Percentiles rank a stretch among this genome's conserved stretches.
Conservation (phyloP, 2,797 vertebrate genomes). For the Oreonectes daqikongensis region DNA sequence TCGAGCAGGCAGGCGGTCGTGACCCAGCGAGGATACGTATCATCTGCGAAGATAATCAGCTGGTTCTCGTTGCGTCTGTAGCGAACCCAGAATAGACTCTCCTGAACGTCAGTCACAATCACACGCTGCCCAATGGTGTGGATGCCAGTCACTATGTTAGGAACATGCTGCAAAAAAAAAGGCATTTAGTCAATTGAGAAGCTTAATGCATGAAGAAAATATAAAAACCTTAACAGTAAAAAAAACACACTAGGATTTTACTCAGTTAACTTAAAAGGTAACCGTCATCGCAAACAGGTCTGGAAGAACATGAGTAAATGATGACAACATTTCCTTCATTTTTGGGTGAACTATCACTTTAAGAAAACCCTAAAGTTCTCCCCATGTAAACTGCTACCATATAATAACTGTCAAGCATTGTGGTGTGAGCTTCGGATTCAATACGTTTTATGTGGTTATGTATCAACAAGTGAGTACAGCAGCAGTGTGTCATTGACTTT, state of each 20-base stretch:
- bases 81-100: constrained; percentile 98
- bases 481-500: not conserved
- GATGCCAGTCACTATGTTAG: constrained; percentile 94
- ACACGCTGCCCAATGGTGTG: constrained; percentile 94
- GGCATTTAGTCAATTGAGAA: not conserved
- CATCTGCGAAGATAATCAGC: constrained; percentile 97
- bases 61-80: constrained; percentile 98
- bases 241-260: not conserved
- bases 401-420: not conserved
- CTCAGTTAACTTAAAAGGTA: too few species aligned
- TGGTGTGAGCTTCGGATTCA: not conserved
- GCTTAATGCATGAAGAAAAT: not conserved
- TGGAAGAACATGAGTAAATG: not conserved
- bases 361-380: not conserved
- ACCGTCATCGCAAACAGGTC: not conserved
- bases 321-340: not conserved
- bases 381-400: not conserved
- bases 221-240: not conserved
- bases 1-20: constrained; percentile 94
- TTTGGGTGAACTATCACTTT: not conserved
- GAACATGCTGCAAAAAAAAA: constrained; percentile 83
- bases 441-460: constrained; percentile 23
- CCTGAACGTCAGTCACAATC: constrained; percentile 92
- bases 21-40: constrained; percentile 97
- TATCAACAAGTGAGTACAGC: not conserved